Conservation (phyloP, 2,888 invertebrate species). For the Escarpia spicata region DNA sequence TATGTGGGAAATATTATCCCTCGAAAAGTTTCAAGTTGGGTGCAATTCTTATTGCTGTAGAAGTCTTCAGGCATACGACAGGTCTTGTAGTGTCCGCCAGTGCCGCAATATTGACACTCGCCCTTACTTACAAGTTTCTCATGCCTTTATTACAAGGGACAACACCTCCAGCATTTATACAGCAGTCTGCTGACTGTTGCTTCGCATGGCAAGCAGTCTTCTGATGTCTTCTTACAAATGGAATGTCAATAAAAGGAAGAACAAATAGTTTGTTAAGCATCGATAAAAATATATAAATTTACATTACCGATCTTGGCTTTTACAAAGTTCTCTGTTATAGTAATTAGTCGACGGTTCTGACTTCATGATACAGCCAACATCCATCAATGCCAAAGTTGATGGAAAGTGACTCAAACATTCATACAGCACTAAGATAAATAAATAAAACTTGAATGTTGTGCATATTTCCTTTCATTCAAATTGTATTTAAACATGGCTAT, state of each 20-base stretch:
- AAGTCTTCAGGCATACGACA: not conserved
- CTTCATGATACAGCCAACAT: not conserved
- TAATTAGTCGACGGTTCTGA: not conserved
- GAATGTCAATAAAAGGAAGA: not conserved
- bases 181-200: not conserved
- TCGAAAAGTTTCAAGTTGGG: not conserved
- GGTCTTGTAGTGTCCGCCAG: not conserved
- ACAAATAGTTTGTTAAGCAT: not conserved
- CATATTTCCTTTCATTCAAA: not conserved
- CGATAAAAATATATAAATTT: not conserved
- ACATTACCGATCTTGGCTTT: not conserved
- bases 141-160: not conserved
- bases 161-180: not conserved
- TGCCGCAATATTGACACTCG: not conserved
- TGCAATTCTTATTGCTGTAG: not conserved
- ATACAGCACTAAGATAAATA: not conserved
- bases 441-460: not conserved
- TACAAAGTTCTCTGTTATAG: not conserved
- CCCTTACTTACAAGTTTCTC: not conserved
- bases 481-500: not conserved
- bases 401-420: not conserved
- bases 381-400: not conserved
- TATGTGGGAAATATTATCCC: not conserved
- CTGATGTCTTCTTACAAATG: not conserved
- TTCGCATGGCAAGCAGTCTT: not conserved